Base-by-base conservation (phyloP, 2,797 vertebrate genomes). In the Chiroxiphia lanceolata region DNA sequence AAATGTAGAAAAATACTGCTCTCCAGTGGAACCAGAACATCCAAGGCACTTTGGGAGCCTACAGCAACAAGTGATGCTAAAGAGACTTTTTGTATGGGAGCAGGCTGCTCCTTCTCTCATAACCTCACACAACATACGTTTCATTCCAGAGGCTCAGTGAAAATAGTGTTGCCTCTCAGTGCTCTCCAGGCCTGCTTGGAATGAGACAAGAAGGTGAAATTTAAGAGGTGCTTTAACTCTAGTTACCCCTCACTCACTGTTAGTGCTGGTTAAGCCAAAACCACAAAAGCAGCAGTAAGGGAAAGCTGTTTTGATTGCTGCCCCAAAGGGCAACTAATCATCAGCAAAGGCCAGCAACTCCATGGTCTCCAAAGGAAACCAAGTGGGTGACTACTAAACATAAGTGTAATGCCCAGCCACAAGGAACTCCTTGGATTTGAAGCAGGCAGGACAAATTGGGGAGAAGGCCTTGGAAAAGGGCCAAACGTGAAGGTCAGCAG, bases 1-100 rank as follows among this genome's bases (percentile, higher is more conserved):
- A 90, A 89, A 84, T 3, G 5, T 50, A 92, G 86, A 80, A 89
- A 70, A 42, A 64, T 6, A 57, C 92, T 92, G 89, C 89, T 95
- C 90, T 93, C 93, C 95, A 91, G 86, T 56, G 84, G 90, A 95
- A 50, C 68, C 68, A 64, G 40, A 72, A 82, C 33, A 70, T 29
- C 23, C 71, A 26, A 64, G 44, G 14, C 68, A 74, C 56, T 87
- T 81, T 72, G 21, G 59, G 80, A 93, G 71, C 45, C 63, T 44
- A 21, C 56, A 60, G 74, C 79, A 71, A 11, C 8, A 78, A 86
- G 65, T 4, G 61, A 76, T 59, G 67, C 38, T 63, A 9, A 60
- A 33, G 76, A 45, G 0, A 3, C 42, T 54, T 89, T 71, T 18
- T 6, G 11, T 4, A 20, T 2, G 18, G 60, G 23, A 75, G 23